Conservation (phyloP, 1,140 invertebrate species). For the Sycobia sp. region DNA sequence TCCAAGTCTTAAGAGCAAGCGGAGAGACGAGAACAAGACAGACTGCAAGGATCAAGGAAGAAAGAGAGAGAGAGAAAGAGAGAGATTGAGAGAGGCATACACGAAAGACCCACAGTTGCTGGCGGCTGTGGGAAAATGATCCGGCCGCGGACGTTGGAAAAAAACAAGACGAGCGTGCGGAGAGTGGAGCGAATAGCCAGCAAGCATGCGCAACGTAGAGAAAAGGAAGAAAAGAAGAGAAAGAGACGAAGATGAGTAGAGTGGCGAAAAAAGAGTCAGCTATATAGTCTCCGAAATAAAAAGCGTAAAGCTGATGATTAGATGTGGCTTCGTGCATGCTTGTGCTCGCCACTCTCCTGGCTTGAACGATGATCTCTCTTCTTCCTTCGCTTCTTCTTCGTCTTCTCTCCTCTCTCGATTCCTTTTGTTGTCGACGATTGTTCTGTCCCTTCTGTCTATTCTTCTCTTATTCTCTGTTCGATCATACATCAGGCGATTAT, state of each 20-base stretch:
- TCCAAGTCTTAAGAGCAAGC: conserved; percentile 20
- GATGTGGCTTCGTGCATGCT: conserved; percentile 55
- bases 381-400: no score
- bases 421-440: conserved; percentile 28
- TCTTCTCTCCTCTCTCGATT: no score
- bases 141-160: conserved; percentile 36
- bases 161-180: conserved; percentile 31
- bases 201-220: no score
- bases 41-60: conserved; percentile 5
- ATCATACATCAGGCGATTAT: not conserved
- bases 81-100: conserved; percentile 20
- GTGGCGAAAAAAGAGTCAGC: conserved; percentile 31
- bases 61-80: conserved; percentile 14
- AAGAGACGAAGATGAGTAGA: conserved; percentile 23
- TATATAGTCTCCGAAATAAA: conserved; percentile 43
- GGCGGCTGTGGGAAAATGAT: conserved; percentile 57
- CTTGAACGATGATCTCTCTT: no score
- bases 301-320: conserved; percentile 58
- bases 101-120: conserved; percentile 38
- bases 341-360: conserved; percentile 42
- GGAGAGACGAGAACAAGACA: conserved; percentile 25
- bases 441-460: conserved; percentile 2
- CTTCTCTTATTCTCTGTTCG: not conserved
- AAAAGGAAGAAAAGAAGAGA: no score
- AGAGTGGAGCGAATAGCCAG: not conserved